Evolutionary conservation across 2,797 vertebrate species (phyloP), one percentile per base, ranked within the genome.

Genomic region (Chelidonichthys spinosus): DNA sequence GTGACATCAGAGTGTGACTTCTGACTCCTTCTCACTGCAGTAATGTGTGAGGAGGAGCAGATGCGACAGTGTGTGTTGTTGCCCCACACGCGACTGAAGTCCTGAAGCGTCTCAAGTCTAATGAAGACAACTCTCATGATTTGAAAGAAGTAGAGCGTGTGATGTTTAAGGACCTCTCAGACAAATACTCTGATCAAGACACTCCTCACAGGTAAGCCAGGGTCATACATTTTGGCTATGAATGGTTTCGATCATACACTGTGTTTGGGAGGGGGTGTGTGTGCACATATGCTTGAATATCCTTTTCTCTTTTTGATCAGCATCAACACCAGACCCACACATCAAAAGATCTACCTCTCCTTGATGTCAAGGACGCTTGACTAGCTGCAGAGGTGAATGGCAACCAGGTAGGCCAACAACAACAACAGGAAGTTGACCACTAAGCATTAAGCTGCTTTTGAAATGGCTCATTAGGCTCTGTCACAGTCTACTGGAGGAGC

Each of bases 291-390:
- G 64, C 71, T 68, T 47, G 67, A 37, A 74, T 68, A 75, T 85
- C 37, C 37, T 72, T 76, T 72, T 71, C 56, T 75, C 72, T 76
- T 83, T 88, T 79, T 79, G 87, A 92, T 87, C 84, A 86, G 73
- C 65, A 56, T 71, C 75, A 80, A 63, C 49, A 62, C 9, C 67
- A 62, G 77, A 79, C 63, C 54, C 52, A 7, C 70, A 79, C 78
- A 89, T 89, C 86, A 91, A 85, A 88, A 78, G 17, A 79, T 47
- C 35, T 49, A 56, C 61, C 33, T 81, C 62, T 73, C 59, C 79
- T 91, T 87, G 81, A 88, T 87, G 85, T 71, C 58, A 66, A 85
- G 67, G 35, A 74, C 11, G 65, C 84, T 84, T 74, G 82, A 86
- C 72, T 85, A 58, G 78, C 63, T 71, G 71, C 74, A 53, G 67